A percentile compares a stretch with the other conserved stretches of the same genome.
Evolutionary conservation across 2,113 vertebrate genomes (phyloP).

Genomic region (Cinclus mexicanus): DNA sequence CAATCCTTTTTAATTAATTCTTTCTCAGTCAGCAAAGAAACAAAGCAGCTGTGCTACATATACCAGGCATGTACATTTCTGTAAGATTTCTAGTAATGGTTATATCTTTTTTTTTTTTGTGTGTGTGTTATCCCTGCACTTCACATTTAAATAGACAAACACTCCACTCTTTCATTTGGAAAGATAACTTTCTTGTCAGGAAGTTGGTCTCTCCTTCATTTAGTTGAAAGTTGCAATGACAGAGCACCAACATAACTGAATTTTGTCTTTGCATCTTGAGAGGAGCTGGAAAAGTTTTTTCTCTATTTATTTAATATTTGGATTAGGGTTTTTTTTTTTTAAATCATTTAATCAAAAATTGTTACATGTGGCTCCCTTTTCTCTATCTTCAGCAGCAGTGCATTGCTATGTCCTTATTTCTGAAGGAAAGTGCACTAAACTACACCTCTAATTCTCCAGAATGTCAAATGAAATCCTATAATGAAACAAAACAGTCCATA

Average conservation of each 20-base stretch:
- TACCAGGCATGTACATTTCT: neutral
- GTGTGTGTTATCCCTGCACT: neutral
- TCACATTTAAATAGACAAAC: neutral
- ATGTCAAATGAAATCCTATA: neutral
- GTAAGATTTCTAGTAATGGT: neutral
- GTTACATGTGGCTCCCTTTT: neutral
- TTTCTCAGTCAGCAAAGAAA: neutral
- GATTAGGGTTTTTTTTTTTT: neutral
- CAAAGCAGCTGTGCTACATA: neutral
- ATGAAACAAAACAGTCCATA: neutral
- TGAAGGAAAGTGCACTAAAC: neutral
- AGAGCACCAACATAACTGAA: conserved; percentile 58
- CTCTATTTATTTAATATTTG: neutral
- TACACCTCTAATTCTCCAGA: neutral
- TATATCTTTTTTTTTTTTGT: neutral
- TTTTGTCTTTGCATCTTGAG: neutral
- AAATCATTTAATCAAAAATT: neutral
- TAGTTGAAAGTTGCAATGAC: conserved; percentile 11
- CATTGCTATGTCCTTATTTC: neutral
- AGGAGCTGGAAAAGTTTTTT: neutral
- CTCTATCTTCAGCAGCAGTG: neutral
- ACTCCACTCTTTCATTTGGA: neutral
- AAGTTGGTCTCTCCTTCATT: conserved; percentile 47
- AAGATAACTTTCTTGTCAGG: conserved; percentile 16
- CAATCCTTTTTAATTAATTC: neutral